Conservation (phyloP, 2,797 vertebrate genomes). For the Triplophysa yarkandensis region DNA sequence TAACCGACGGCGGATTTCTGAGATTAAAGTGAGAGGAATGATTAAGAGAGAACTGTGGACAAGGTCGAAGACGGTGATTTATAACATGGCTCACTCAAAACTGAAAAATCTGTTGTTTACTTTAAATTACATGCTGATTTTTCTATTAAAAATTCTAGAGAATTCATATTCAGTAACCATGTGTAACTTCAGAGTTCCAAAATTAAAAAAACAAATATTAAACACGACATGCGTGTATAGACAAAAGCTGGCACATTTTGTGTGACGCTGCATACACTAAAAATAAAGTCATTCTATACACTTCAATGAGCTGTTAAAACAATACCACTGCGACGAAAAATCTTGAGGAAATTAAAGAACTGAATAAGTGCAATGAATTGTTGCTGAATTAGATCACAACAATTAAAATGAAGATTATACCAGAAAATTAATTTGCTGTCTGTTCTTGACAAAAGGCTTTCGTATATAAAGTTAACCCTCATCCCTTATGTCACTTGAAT, state of each 20-base stretch:
- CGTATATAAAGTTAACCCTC: no score
- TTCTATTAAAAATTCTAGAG: no score
- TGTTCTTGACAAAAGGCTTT: no score
- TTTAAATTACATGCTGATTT: slow-evolving; percentile 44
- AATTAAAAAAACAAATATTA: neutral
- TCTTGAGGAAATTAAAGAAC: neutral
- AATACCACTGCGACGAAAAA: neutral
- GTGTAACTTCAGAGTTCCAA: no score
- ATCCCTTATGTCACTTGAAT: no score
- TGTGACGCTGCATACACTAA: no score
- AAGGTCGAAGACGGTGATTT: slow-evolving; percentile 55
- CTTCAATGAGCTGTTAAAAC: neutral
- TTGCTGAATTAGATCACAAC: neutral
- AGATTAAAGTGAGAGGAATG: neutral
- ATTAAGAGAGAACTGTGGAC: slow-evolving; percentile 18
- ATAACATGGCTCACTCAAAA: neutral
- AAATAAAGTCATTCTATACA: neutral
- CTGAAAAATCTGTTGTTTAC: neutral
- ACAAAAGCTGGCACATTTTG: neutral
- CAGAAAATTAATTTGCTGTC: neutral
- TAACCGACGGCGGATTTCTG: slow-evolving; percentile 31
- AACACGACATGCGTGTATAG: neutral
- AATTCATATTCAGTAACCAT: neutral
- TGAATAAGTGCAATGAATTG: no score
- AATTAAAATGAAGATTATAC: neutral